Conservation (phyloP, 1,140 invertebrate species). For the Aphis craccivora region DNA sequence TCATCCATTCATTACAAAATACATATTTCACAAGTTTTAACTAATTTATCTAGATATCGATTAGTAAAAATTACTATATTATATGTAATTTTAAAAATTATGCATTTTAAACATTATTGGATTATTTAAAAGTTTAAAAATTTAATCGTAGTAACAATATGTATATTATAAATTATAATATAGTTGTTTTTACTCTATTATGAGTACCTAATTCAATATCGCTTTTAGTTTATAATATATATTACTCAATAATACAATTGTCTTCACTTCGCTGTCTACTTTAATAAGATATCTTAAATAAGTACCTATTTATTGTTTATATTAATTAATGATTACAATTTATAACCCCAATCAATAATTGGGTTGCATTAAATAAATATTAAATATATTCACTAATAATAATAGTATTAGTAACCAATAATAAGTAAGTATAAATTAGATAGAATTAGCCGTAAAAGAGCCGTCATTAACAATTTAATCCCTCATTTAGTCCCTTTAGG, state of each 20-base stretch:
- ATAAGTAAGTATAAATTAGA: background rate
- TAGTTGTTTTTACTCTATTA: background rate
- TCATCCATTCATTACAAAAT: background rate
- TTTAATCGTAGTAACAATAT: background rate
- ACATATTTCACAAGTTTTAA: background rate
- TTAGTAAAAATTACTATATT: background rate
- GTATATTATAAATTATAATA: background rate
- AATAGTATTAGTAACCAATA: too few species aligned
- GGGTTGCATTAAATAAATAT: conserved; percentile 1
- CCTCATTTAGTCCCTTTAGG: background rate
- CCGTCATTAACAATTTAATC: background rate
- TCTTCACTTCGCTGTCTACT: background rate
- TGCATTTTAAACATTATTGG: background rate
- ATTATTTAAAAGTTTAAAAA: background rate
- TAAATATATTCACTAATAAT: background rate
- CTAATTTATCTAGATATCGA: background rate
- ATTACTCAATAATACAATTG: background rate
- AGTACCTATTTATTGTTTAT: background rate
- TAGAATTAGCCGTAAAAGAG: background rate
- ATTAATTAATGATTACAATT: background rate
- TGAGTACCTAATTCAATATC: background rate
- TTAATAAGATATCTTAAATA: background rate
- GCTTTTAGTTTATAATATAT: background rate
- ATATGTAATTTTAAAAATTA: background rate
- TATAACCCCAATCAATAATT: background rate